Percentiles rank a stretch among this genome's conserved stretches.
phyloP scores from a whole-genome alignment of 2,113 vertebrate genomes.

The Microtus oregoni region DNA sequence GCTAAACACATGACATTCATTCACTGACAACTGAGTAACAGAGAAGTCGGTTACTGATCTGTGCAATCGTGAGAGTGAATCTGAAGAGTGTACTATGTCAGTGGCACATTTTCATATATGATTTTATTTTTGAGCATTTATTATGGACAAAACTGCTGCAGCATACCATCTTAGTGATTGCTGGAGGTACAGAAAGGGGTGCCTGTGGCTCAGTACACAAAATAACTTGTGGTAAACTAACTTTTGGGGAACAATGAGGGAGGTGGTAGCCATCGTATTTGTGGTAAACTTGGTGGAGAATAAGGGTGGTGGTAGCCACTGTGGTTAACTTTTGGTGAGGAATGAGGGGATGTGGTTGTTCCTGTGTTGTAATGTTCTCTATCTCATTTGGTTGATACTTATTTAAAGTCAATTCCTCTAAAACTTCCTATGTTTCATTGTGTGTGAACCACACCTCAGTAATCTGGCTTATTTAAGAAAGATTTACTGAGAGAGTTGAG shows the following conservation, averaged over 20 bases:
- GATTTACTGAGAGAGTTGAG: not conserved
- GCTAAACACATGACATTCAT: not conserved
- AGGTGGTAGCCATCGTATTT: not conserved
- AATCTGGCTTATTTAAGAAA: not conserved
- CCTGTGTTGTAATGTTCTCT: not conserved
- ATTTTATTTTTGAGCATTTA: conserved; percentile 6
- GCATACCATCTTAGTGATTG: not conserved
- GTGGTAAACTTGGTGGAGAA: not conserved
- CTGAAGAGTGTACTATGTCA: not conserved
- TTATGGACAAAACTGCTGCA: not conserved
- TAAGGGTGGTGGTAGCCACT: not conserved
- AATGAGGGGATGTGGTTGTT: not conserved
- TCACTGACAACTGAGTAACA: not conserved
- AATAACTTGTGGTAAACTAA: not conserved
- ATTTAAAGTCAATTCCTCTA: conserved; percentile 1
- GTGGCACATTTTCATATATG: not conserved
- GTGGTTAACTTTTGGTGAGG: not conserved
- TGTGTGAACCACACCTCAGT: not conserved
- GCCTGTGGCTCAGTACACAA: not conserved
- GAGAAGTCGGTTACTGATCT: not conserved
- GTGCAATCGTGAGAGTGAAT: not conserved
- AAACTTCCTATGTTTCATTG: conserved; percentile 9
- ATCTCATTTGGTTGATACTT: conserved; percentile 18
- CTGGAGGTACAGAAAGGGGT: not conserved
- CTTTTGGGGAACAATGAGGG: too few species aligned